Percentiles rank a stretch among this genome's conserved stretches.
phyloP scores from a whole-genome alignment of 1,140 invertebrate species.

The Vanessa tameamea region DNA sequence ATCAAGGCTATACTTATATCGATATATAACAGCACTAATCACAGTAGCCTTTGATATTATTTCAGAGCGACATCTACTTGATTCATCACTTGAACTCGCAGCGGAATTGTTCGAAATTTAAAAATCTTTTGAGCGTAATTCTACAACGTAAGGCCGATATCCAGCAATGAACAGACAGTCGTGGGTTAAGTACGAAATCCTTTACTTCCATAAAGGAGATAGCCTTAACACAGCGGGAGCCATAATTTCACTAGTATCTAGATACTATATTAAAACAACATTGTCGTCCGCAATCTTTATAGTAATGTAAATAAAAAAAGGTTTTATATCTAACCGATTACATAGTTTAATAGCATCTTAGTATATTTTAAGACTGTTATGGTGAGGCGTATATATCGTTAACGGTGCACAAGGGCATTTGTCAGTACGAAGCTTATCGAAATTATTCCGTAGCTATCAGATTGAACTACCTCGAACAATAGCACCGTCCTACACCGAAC shows the following conservation, averaged over 20 bases:
- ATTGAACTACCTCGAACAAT: slow-evolving; percentile 35
- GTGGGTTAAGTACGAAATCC: neutral
- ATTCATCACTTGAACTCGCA: too few species aligned
- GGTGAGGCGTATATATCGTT: slow-evolving; percentile 25
- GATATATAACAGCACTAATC: too few species aligned
- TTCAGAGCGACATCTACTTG: too few species aligned
- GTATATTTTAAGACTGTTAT: slow-evolving; percentile 2
- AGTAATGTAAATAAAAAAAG: neutral
- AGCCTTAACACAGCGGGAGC: neutral
- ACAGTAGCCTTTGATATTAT: too few species aligned
- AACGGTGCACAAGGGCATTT: slow-evolving; percentile 34
- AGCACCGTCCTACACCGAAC: slow-evolving; percentile 30
- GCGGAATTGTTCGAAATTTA: neutral
- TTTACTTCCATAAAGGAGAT: slow-evolving; percentile 1
- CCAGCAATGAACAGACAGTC: neutral
- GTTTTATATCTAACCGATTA: neutral
- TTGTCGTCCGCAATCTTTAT: neutral
- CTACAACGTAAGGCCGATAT: neutral
- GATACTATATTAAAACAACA: neutral
- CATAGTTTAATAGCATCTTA: neutral
- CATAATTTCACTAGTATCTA: neutral
- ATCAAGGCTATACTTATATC: too few species aligned
- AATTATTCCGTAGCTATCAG: slow-evolving; percentile 33
- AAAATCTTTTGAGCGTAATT: neutral
- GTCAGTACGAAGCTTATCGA: slow-evolving; percentile 33